These are phyloP conservation scores for Campylomormyrus numenius DNA, from an alignment of 2,113 vertebrate species.

Conservation along the genomic window DNA sequence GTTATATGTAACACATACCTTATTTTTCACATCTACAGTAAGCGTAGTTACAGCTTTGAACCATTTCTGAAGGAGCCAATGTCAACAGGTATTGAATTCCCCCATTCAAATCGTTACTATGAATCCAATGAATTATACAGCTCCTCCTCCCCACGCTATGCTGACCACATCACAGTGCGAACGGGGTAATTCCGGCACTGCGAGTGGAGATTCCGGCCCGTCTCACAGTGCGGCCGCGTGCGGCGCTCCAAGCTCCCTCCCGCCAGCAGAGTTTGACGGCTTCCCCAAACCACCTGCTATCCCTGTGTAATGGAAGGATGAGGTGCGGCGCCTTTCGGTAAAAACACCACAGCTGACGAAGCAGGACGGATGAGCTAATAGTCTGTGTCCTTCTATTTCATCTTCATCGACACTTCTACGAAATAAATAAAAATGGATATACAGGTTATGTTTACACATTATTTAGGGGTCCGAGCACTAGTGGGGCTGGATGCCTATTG, in stretches of 20 bases:
- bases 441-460: not conserved
- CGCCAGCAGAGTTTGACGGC: not conserved
- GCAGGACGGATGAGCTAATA: not conserved
- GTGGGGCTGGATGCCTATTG: not conserved
- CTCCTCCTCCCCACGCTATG: not conserved
- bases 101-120: not conserved
- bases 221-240: not conserved
- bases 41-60: not conserved
- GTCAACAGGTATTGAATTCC: constrained; percentile 15
- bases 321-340: not conserved
- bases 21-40: not conserved
- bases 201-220: not conserved
- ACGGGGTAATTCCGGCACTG: not conserved
- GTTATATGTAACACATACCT: not conserved
- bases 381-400: not conserved
- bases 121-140: constrained; percentile 19
- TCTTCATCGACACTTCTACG: not conserved
- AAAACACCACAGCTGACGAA: not conserved
- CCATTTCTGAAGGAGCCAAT: not conserved
- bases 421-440: not conserved
- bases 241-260: too few relatives aligned
- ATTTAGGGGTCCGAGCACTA: not conserved
- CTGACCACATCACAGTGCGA: not conserved
- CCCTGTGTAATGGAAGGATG: not conserved
- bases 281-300: not conserved